A percentile compares a stretch with the other conserved stretches of the same genome.
phyloP scores from a whole-genome alignment of 2,797 vertebrate species.

The Helarctos malayanus region DNA sequence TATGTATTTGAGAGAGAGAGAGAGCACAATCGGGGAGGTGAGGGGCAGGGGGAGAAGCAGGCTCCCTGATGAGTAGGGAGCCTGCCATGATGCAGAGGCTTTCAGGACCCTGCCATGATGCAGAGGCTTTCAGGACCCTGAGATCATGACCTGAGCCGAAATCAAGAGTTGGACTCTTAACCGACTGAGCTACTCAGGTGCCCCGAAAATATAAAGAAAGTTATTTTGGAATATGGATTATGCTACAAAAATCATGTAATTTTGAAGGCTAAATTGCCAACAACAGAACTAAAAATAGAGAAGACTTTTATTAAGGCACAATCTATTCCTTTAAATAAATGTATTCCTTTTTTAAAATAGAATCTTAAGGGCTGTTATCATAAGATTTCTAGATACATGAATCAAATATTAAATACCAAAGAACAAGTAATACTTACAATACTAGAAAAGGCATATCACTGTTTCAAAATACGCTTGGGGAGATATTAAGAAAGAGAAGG shows the following conservation, averaged over 20 bases:
- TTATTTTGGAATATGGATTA: not conserved
- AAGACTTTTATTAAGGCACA: not conserved
- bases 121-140: not conserved
- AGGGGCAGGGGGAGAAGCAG: not conserved
- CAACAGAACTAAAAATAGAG: not conserved
- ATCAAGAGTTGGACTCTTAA: not conserved
- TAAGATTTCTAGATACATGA: not conserved
- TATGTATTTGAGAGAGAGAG: not conserved
- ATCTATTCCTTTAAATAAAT: not conserved
- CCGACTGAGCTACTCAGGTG: not conserved
- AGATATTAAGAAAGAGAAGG: not conserved
- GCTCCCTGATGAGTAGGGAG: not conserved
- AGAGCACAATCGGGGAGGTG: not conserved
- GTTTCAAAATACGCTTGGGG: not conserved
- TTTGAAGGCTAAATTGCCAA: not conserved
- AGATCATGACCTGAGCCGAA: not conserved
- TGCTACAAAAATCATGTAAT: not conserved
- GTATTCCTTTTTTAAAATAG: not conserved
- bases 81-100: too few relatives aligned
- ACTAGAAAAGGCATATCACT: not conserved
- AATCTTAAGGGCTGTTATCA: not conserved
- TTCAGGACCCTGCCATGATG: not conserved
- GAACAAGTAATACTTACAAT: not conserved
- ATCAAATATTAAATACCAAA: conserved; percentile 40
- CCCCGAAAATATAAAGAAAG: not conserved